A percentile compares a stretch with the other conserved stretches of the same genome.
These are phyloP conservation scores for Timema podura DNA, from an alignment of 2,888 invertebrate genomes.

Conservation along the genomic window DNA sequence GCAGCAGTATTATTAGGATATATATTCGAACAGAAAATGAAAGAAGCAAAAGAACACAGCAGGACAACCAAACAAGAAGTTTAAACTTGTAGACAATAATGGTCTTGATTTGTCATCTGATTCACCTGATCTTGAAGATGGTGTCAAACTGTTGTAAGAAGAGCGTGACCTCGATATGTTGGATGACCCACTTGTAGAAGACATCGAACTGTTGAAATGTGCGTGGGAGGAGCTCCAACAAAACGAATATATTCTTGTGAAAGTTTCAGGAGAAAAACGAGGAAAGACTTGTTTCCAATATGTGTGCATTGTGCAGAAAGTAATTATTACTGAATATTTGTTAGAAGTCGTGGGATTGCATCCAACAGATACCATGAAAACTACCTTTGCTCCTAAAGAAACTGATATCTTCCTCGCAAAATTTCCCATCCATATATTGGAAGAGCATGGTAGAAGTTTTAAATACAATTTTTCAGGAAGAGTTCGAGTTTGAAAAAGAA, in stretches of 20 bases:
- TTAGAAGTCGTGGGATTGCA: not conserved
- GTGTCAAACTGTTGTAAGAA: not conserved
- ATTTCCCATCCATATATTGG: no score
- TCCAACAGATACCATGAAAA: not conserved
- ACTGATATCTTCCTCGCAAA: no score
- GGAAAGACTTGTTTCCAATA: not conserved
- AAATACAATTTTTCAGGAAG: no score
- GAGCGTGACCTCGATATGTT: not conserved
- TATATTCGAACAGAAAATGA: not conserved
- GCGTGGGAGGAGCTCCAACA: not conserved
- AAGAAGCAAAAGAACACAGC: not conserved
- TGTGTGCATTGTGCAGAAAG: conserved; percentile 5
- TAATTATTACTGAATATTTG: not conserved
- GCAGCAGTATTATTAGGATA: not conserved
- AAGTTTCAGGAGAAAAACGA: not conserved
- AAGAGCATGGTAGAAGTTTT: no score
- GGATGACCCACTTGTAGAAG: not conserved
- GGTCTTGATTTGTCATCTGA: not conserved
- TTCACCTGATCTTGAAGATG: not conserved
- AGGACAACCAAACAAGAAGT: not conserved
- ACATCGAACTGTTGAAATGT: conserved; percentile 1
- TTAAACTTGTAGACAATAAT: not conserved
- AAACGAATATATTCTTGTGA: not conserved
- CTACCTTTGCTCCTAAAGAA: not conserved
- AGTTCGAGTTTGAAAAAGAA: no score